Conservation (phyloP, 2,888 invertebrate species). For the Acrocera orbiculus region DNA sequence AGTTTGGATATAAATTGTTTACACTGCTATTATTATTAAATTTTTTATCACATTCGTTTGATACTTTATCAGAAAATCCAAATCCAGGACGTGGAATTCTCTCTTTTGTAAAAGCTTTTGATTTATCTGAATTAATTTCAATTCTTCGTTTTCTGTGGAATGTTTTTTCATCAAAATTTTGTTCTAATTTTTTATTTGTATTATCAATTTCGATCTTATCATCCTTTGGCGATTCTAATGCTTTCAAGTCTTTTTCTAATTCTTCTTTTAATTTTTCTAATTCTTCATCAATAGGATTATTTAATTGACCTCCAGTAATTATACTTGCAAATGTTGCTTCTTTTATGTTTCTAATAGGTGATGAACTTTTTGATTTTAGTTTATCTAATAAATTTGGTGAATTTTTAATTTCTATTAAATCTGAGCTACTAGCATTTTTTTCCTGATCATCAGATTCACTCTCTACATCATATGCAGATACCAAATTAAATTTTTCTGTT, state of each 20-base stretch:
- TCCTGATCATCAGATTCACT: too few species aligned
- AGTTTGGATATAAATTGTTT: conserved; percentile 12
- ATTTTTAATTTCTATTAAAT: not conserved
- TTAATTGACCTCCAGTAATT: conserved; percentile 12
- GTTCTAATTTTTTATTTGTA: not conserved
- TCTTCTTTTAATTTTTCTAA: conserved; percentile 12
- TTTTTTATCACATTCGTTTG: too few species aligned
- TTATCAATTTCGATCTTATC: not conserved
- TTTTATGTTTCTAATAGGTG: too few species aligned
- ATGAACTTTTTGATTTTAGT: not conserved
- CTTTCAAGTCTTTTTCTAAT: conserved; percentile 8
- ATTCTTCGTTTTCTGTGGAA: conserved; percentile 38
- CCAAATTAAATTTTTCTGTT: too few species aligned
- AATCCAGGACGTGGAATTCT: too few species aligned
- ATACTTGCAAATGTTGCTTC: conserved; percentile 11
- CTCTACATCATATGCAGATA: too few species aligned
- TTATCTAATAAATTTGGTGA: not conserved
- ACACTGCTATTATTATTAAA: not conserved
- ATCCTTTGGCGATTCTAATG: conserved; percentile 6
- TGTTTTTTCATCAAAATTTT: conserved; percentile 28
- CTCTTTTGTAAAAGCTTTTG: conserved; percentile 8
- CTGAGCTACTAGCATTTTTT: too few species aligned
- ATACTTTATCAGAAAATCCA: too few species aligned
- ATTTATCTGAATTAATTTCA: conserved; percentile 23
- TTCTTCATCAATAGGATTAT: conserved; percentile 7